A percentile compares a stretch with the other conserved stretches of the same genome.
Evolutionary conservation across 1,140 invertebrate genomes (phyloP).

Genomic region (Diabrotica undecimpunctata): DNA sequence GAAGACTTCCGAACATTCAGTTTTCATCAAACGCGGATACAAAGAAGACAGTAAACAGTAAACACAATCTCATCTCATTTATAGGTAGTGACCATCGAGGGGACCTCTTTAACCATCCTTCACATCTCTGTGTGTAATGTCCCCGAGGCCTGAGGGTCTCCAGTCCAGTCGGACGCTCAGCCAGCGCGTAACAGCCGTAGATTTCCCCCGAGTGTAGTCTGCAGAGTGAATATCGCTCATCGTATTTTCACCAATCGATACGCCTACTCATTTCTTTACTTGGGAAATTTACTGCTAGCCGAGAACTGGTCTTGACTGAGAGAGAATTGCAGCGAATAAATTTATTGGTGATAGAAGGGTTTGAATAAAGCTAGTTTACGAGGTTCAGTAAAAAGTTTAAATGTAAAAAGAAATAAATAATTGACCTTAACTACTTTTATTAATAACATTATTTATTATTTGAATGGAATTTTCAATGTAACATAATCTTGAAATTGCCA

Average conservation of each 20-base stretch:
- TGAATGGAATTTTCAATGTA: too few relatives aligned
- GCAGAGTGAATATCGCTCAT: background rate
- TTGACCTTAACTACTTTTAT: too few relatives aligned
- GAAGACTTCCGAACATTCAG: too few relatives aligned
- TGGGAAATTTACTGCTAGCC: background rate
- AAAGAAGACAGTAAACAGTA: background rate
- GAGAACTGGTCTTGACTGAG: background rate
- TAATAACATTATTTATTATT: too few relatives aligned
- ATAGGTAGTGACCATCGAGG: background rate
- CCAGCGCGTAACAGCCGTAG: background rate
- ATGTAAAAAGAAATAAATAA: too few relatives aligned
- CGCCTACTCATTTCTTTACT: background rate
- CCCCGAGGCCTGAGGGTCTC: background rate
- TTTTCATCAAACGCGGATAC: background rate
- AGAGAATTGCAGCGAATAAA: background rate
- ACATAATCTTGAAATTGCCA: too few relatives aligned
- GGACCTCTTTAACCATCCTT: slow-evolving; percentile 1
- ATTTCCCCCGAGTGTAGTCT: background rate
- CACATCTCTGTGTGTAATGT: background rate
- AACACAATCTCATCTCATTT: background rate
- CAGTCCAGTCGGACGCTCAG: background rate
- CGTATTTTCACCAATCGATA: background rate
- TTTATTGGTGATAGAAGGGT: background rate
- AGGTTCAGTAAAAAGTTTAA: too few relatives aligned
- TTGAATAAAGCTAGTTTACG: too few relatives aligned